These are phyloP conservation scores for Siniperca undulata DNA, from an alignment of 2,797 vertebrate species.

Conservation along the genomic window DNA sequence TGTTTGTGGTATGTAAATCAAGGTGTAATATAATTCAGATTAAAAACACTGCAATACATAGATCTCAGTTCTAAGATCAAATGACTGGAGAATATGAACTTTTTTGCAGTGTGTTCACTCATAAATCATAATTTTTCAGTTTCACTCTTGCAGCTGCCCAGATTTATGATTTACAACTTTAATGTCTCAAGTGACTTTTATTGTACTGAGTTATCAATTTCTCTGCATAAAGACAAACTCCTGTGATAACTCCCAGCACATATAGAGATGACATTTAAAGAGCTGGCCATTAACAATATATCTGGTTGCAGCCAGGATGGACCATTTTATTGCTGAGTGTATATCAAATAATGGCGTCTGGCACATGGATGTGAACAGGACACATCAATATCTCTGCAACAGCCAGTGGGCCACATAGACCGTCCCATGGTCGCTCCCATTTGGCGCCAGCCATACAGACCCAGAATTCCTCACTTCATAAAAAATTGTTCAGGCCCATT, in stretches of 20 bases:
- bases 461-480: constrained; percentile 86
- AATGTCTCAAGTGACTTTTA: constrained; percentile 71
- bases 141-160: constrained; percentile 79
- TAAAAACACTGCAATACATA: not conserved
- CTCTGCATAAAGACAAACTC: constrained; percentile 72
- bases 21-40: not conserved
- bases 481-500: constrained; percentile 73
- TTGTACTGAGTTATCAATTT: constrained; percentile 83
- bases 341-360: constrained; percentile 79
- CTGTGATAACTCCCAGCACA: constrained; percentile 69
- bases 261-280: constrained; percentile 66
- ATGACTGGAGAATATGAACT: constrained; percentile 17
- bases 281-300: constrained; percentile 83
- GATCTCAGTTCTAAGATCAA: not conserved
- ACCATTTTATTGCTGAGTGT: constrained; percentile 76
- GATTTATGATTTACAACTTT: constrained; percentile 77
- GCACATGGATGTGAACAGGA: constrained; percentile 63
- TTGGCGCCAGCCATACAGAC: constrained; percentile 76
- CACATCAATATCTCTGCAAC: constrained; percentile 55
- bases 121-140: constrained; percentile 71
- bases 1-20: not conserved
- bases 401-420: constrained; percentile 43
- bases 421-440: constrained; percentile 46
- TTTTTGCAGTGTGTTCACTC: constrained; percentile 59
- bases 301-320: constrained; percentile 80